Conservation (phyloP, 2,113 vertebrate genomes). For the Lampris incognitus region DNA sequence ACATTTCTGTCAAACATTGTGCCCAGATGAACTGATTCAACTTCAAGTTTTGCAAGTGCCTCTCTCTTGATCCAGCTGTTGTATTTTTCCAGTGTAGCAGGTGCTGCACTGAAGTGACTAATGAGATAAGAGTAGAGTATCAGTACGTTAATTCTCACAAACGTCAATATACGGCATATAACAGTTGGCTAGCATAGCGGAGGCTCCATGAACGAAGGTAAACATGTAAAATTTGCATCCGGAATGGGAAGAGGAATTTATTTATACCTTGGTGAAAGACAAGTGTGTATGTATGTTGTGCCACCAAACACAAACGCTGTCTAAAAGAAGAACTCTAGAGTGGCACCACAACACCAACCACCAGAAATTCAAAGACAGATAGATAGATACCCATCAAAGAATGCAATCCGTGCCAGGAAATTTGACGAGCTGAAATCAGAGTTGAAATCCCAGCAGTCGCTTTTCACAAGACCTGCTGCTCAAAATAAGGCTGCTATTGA, state of each 20-base stretch:
- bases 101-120: neutral
- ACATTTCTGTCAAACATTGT: no score
- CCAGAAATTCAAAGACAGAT: conserved; percentile 6
- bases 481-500: conserved; percentile 11
- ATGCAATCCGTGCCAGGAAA: neutral
- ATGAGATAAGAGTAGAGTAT: neutral
- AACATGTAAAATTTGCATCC: neutral
- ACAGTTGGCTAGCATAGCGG: neutral
- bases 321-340: neutral
- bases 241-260: neutral
- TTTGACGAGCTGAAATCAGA: conserved; percentile 18
- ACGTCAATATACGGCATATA: neutral
- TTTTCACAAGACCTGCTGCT: neutral
- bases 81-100: neutral
- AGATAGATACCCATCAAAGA: conserved; percentile 14
- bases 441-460: conserved; percentile 3
- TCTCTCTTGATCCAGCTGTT: neutral
- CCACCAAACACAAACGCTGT: no score
- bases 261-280: neutral
- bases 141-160: neutral
- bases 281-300: no score
- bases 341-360: neutral
- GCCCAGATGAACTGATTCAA: no score
- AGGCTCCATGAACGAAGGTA: neutral
- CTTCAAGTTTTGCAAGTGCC: neutral